These are phyloP conservation scores for Sebastes elongatus DNA, from an alignment of 2,797 vertebrate genomes.

Conservation along the genomic window DNA sequence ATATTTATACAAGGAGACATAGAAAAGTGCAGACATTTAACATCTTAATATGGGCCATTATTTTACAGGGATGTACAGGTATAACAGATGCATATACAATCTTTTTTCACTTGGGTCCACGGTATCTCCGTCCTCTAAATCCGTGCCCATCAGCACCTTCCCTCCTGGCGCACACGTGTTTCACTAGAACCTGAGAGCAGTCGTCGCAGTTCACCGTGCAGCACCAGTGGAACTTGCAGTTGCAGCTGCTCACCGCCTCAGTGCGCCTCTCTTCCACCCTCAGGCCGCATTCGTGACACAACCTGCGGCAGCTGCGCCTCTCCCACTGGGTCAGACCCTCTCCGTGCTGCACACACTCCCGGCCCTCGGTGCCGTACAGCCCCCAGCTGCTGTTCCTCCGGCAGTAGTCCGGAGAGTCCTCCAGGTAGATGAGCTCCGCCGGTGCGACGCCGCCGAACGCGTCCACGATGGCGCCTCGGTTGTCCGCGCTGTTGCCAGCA, in stretches of 20 bases:
- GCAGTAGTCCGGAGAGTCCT: slow-evolving; percentile 97
- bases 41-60: background rate
- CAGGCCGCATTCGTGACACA: slow-evolving; percentile 94
- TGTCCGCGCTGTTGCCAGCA: slow-evolving; percentile 92
- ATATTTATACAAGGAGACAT: slow-evolving; percentile 11
- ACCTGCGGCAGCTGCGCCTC: slow-evolving; percentile 87
- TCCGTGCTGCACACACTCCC: slow-evolving; percentile 90
- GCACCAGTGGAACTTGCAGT: slow-evolving; percentile 99
- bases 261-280: slow-evolving; percentile 87
- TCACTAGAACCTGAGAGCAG: slow-evolving; percentile 87
- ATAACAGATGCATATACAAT: too few species aligned
- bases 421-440: slow-evolving; percentile 91
- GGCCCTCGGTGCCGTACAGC: slow-evolving; percentile 91
- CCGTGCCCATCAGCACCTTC: slow-evolving; percentile 53
- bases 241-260: slow-evolving; percentile 90
- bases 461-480: slow-evolving; percentile 83
- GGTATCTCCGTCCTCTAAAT: slow-evolving; percentile 66
- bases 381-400: slow-evolving; percentile 87
- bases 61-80: background rate
- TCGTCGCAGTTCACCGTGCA: slow-evolving; percentile 93
- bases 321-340: slow-evolving; percentile 87
- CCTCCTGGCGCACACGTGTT: slow-evolving; percentile 86
- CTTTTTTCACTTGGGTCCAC: slow-evolving; percentile 67
- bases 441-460: slow-evolving; percentile 83
- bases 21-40: slow-evolving; percentile 60